Evolutionary conservation across 2,888 invertebrate genomes (phyloP).

Genomic region (Acrocyrtus sp.): DNA sequence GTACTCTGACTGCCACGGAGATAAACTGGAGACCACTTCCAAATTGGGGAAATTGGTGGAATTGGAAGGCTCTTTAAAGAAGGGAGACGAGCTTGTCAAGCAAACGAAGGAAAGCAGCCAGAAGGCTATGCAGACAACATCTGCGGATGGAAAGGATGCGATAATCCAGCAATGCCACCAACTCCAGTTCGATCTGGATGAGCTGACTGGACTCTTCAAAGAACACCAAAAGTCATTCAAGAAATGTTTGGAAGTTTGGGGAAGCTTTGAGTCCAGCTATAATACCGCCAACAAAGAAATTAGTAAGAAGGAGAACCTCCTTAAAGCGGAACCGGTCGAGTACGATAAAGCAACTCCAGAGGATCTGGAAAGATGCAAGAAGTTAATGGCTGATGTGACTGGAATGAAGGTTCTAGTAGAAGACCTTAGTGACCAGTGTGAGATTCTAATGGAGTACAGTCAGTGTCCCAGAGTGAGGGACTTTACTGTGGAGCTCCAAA

Average conservation of each 20-base stretch:
- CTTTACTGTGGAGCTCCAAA: slow-evolving; percentile 85
- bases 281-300: slow-evolving; percentile 81
- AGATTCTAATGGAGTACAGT: slow-evolving; percentile 85
- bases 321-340: slow-evolving; percentile 73
- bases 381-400: slow-evolving; percentile 78
- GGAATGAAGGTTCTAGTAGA: slow-evolving; percentile 82
- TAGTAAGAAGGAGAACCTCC: slow-evolving; percentile 64
- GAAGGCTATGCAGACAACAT: slow-evolving; percentile 79
- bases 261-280: slow-evolving; percentile 79
- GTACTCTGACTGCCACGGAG: slow-evolving; percentile 88
- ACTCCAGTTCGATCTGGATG: slow-evolving; percentile 83
- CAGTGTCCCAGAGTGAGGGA: slow-evolving; percentile 87
- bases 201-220: slow-evolving; percentile 78
- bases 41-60: slow-evolving; percentile 35
- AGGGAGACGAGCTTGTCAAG: slow-evolving; percentile 75
- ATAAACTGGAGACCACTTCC: slow-evolving; percentile 71
- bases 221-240: slow-evolving; percentile 80
- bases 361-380: slow-evolving; percentile 77
- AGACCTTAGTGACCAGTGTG: slow-evolving; percentile 87
- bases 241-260: slow-evolving; percentile 83
- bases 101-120: slow-evolving; percentile 80
- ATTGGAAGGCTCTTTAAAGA: slow-evolving; percentile 25
- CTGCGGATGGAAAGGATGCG: slow-evolving; percentile 83
- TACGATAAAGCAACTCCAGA: slow-evolving; percentile 81
- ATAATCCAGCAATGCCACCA: slow-evolving; percentile 85